A percentile compares a stretch with the other conserved stretches of the same genome.
Conservation (phyloP, 2,797 vertebrate genomes). For the Lagocephalus sceleratus region DNA sequence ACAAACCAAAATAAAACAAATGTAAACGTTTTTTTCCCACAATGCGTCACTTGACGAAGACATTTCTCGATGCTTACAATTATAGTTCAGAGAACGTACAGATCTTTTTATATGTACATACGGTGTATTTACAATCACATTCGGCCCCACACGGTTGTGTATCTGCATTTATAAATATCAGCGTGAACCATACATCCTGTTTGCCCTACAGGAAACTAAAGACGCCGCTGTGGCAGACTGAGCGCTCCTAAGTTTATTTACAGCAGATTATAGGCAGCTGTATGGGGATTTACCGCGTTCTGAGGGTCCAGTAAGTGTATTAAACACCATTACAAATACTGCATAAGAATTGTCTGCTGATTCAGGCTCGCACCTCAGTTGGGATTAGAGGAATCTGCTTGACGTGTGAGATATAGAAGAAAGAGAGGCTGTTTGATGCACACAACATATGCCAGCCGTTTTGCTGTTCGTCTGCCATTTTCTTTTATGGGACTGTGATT, state of each 20-base stretch:
- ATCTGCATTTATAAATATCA: neutral
- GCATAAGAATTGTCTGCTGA: constrained; percentile 31
- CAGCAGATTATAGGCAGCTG: constrained; percentile 22
- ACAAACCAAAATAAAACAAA: constrained; percentile 17
- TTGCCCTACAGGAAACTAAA: constrained; percentile 17
- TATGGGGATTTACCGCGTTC: constrained; percentile 15
- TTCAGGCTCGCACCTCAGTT: constrained; percentile 12
- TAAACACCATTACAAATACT: constrained; percentile 18
- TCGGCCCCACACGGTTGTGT: constrained; percentile 44
- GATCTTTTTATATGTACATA: constrained; percentile 39
- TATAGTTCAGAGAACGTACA: constrained; percentile 30
- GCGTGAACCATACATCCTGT: constrained; percentile 18
- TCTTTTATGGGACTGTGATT: constrained; percentile 18
- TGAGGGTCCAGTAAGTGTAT: constrained; percentile 5
- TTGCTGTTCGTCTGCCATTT: neutral
- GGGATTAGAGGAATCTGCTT: constrained; percentile 23
- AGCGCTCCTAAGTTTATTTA: constrained; percentile 24
- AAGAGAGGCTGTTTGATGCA: too few species aligned
- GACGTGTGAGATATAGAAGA: constrained; percentile 8
- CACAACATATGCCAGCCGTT: too few species aligned
- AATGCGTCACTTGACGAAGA: constrained; percentile 58
- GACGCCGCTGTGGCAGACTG: constrained; percentile 5
- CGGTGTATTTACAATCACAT: constrained; percentile 57
- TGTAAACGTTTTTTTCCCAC: constrained; percentile 65
- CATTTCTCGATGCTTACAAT: constrained; percentile 52